These are phyloP conservation scores for Penaeus indicus DNA, from an alignment of 1,140 invertebrate species.

Conservation along the genomic window DNA sequence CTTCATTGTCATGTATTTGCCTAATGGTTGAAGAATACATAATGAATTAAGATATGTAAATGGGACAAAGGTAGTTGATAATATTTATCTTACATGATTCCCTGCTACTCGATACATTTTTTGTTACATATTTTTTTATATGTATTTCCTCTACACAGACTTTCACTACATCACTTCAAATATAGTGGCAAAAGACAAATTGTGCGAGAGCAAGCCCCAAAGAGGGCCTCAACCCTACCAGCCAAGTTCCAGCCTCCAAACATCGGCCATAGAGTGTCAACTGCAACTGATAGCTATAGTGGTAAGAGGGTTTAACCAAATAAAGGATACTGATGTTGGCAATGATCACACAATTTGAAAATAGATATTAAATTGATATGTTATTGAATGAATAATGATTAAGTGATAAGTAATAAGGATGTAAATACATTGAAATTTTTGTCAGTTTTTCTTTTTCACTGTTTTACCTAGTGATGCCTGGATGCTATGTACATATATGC, in stretches of 20 bases:
- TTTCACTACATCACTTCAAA: conserved; percentile 89
- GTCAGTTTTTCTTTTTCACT: too few species aligned
- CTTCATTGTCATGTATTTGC: conserved; percentile 29
- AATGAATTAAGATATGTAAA: too few species aligned
- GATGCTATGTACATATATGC: too few species aligned
- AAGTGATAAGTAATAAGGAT: too few species aligned
- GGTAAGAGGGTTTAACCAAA: conserved; percentile 46
- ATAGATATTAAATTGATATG: too few species aligned
- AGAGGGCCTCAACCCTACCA: conserved; percentile 82
- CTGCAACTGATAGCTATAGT: conserved; percentile 64
- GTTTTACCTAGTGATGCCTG: too few species aligned
- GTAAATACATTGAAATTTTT: too few species aligned
- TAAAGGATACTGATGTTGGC: background rate
- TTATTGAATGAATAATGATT: too few species aligned
- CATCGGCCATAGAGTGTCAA: conserved; percentile 70
- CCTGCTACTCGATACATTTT: background rate
- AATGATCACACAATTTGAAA: too few species aligned
- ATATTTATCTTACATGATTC: too few species aligned
- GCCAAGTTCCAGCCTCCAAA: conserved; percentile 83
- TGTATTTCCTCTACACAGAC: conserved; percentile 73
- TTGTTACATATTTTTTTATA: background rate
- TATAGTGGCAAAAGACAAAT: conserved; percentile 82
- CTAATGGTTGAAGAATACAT: background rate
- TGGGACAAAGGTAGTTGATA: too few species aligned
- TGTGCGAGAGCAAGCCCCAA: conserved; percentile 67